These are phyloP conservation scores for Adrianichthys oophorus DNA, from an alignment of 2,797 vertebrate genomes.

Conservation along the genomic window DNA sequence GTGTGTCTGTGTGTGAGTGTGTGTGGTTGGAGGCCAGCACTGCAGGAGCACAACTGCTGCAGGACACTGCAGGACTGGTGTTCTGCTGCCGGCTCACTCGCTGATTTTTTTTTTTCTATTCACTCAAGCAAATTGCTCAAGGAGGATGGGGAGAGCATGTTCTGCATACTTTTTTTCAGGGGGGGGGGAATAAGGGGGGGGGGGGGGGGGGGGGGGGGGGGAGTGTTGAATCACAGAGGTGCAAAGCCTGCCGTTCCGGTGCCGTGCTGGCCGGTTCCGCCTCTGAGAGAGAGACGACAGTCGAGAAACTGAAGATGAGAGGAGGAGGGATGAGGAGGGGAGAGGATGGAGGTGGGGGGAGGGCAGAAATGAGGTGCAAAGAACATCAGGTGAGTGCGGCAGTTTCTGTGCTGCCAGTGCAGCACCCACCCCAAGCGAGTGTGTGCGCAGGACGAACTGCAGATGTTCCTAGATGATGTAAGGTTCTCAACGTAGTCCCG, in stretches of 20 bases:
- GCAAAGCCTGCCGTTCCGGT: conserved; percentile 67
- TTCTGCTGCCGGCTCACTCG: conserved; percentile 60
- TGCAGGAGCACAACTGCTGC: conserved; percentile 82
- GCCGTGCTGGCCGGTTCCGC: conserved; percentile 65
- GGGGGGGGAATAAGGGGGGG: neutral
- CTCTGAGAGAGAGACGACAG: conserved; percentile 67
- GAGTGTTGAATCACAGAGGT: conserved; percentile 50
- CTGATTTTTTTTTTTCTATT: conserved; percentile 41
- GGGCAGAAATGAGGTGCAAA: conserved; percentile 65
- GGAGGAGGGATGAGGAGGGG: conserved; percentile 46
- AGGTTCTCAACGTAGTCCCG: conserved; percentile 59
- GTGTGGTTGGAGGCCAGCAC: conserved; percentile 64
- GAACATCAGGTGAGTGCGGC: conserved; percentile 85
- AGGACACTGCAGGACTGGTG: conserved; percentile 80
- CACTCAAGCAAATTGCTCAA: conserved; percentile 74
- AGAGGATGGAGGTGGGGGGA: conserved; percentile 43
- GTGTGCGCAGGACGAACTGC: conserved; percentile 73
- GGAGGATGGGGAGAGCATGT: conserved; percentile 75
- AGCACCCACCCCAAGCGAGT: conserved; percentile 66
- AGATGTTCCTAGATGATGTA: conserved; percentile 80
- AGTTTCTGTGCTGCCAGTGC: conserved; percentile 74
- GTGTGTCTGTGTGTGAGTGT: conserved; percentile 25
- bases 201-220: conserved; percentile 5
- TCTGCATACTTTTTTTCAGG: conserved; percentile 72
- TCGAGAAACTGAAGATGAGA: conserved; percentile 62